These are phyloP conservation scores for Drosophila pseudotakahashii DNA, from an alignment of 2,888 invertebrate genomes.

Conservation along the genomic window DNA sequence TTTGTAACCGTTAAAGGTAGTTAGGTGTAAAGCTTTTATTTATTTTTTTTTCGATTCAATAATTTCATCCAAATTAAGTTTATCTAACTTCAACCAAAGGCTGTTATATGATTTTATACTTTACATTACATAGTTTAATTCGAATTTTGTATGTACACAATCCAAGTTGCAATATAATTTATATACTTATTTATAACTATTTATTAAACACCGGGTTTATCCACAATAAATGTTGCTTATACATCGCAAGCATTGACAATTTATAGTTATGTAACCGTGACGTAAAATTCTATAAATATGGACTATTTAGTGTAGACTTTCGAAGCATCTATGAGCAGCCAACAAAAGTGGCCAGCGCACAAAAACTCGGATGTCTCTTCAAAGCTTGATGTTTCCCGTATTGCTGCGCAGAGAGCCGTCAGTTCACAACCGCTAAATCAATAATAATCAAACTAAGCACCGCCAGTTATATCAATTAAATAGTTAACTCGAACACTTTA, in stretches of 20 bases:
- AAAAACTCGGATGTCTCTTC: slow-evolving; percentile 6
- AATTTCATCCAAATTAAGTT: slow-evolving; percentile 59
- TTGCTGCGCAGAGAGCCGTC: background rate
- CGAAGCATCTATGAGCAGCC: slow-evolving; percentile 9
- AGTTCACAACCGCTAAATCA: slow-evolving; percentile 11
- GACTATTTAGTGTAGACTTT: slow-evolving; percentile 6
- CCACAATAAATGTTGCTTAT: slow-evolving; percentile 48
- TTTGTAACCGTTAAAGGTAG: slow-evolving; percentile 9
- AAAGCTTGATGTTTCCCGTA: slow-evolving; percentile 38
- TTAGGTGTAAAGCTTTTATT: slow-evolving; percentile 10
- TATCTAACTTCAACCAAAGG: slow-evolving; percentile 62
- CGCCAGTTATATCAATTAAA: slow-evolving; percentile 74
- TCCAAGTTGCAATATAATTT: slow-evolving; percentile 68
- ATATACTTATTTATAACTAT: slow-evolving; percentile 57
- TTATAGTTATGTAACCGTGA: slow-evolving; percentile 50
- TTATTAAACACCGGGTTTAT: slow-evolving; percentile 60
- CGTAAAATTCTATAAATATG: slow-evolving; percentile 49
- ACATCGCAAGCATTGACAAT: slow-evolving; percentile 60
- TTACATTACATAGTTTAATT: slow-evolving; percentile 25
- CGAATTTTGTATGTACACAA: slow-evolving; percentile 35
- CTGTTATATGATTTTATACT: slow-evolving; percentile 70
- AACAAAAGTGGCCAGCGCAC: slow-evolving; percentile 15
- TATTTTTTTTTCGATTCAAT: slow-evolving; percentile 36
- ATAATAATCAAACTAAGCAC: slow-evolving; percentile 56
- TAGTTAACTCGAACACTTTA: slow-evolving; percentile 39